Conservation (phyloP, 2,113 vertebrate genomes). For the Myotis davidii region DNA sequence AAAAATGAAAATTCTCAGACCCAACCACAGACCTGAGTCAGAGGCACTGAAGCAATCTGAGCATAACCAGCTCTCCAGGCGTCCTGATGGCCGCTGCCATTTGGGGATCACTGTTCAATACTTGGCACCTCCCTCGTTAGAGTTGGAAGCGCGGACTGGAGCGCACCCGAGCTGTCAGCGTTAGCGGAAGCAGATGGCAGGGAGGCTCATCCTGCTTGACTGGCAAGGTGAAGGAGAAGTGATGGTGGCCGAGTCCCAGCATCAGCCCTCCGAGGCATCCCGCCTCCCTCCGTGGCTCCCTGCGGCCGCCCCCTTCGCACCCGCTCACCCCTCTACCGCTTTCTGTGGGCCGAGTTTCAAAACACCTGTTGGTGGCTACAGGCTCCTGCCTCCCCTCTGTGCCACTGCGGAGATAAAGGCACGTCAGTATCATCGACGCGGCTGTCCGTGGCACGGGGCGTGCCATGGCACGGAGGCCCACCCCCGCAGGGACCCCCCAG, state of each 20-base stretch:
- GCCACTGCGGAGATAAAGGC: background rate
- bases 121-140: background rate
- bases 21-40: background rate
- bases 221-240: slow-evolving; percentile 40
- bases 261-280: background rate
- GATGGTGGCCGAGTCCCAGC: background rate
- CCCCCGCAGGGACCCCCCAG: background rate
- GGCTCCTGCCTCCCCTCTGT: background rate
- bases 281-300: background rate
- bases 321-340: background rate
- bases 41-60: background rate
- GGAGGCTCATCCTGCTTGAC: slow-evolving; percentile 7
- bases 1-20: background rate
- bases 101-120: background rate
- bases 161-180: background rate
- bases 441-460: background rate
- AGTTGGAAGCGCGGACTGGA: slow-evolving; percentile 21
- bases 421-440: background rate
- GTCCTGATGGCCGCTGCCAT: background rate
- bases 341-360: background rate
- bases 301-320: background rate
- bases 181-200: slow-evolving; percentile 52
- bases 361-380: background rate
- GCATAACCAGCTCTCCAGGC: background rate
- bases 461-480: background rate